Conservation (phyloP, 2,113 vertebrate species). For the Spheniscus mendiculus region DNA sequence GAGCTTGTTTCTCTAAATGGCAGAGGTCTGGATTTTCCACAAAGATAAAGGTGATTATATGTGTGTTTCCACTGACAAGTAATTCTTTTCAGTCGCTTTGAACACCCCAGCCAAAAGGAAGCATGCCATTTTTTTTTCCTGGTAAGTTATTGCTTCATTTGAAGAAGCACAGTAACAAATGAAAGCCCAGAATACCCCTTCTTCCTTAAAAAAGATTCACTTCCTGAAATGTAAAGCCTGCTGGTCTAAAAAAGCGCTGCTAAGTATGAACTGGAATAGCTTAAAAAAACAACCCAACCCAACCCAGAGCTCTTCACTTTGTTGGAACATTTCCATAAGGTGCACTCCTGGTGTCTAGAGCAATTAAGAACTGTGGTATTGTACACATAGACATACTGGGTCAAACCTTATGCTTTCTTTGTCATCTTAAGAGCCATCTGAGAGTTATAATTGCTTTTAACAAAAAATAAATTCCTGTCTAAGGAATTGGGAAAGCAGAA, state of each 20-base stretch:
- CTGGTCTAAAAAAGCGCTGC: not conserved
- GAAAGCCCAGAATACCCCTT: not conserved
- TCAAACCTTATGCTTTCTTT: not conserved
- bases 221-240: constrained; percentile 15
- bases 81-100: not conserved
- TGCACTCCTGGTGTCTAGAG: not conserved
- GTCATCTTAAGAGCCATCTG: not conserved
- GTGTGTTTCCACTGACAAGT: not conserved
- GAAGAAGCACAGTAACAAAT: not conserved
- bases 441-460: not conserved
- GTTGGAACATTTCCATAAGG: not conserved
- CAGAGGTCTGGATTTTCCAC: not conserved
- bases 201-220: constrained; percentile 6
- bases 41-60: not conserved
- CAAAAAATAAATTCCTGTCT: not conserved
- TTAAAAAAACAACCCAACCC: not conserved
- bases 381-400: not conserved
- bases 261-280: not conserved
- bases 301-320: not conserved
- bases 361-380: not conserved
- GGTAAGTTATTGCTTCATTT: not conserved
- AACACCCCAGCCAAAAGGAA: not conserved
- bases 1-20: not conserved
- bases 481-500: not conserved
- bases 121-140: not conserved